Evolutionary conservation across 2,888 invertebrate species (phyloP).

Genomic region (Neoascia interrupta): DNA sequence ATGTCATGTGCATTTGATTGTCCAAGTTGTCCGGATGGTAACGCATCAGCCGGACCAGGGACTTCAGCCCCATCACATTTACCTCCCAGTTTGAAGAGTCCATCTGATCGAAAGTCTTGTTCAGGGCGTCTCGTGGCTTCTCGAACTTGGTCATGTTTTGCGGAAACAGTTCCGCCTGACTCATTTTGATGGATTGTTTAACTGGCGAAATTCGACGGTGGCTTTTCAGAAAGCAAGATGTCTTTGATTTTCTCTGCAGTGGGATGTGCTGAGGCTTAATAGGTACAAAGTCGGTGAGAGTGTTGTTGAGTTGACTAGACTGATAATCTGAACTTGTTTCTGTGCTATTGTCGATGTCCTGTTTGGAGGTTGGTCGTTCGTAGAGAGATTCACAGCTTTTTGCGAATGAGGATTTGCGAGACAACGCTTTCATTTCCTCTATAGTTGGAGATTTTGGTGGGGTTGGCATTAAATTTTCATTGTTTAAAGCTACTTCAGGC

Average conservation of each 20-base stretch:
- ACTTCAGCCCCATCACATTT: slow-evolving; percentile 86
- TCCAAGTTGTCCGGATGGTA: slow-evolving; percentile 84
- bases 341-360: slow-evolving; percentile 73
- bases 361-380: slow-evolving; percentile 71
- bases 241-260: slow-evolving; percentile 77
- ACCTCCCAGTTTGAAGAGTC: slow-evolving; percentile 90
- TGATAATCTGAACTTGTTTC: slow-evolving; percentile 75
- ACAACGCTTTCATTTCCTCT: slow-evolving; percentile 71
- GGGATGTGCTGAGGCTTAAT: slow-evolving; percentile 73
- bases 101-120: slow-evolving; percentile 84
- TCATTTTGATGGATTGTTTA: slow-evolving; percentile 76
- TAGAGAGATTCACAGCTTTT: slow-evolving; percentile 76
- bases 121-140: slow-evolving; percentile 84
- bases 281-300: slow-evolving; percentile 52
- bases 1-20: slow-evolving; percentile 85
- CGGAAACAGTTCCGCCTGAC: slow-evolving; percentile 75
- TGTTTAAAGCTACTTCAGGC: neutral
- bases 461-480: slow-evolving; percentile 1
- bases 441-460: slow-evolving; percentile 71
- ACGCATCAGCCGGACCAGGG: slow-evolving; percentile 85
- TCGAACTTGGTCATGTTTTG: slow-evolving; percentile 81
- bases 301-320: slow-evolving; percentile 71
- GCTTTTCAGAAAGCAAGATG: slow-evolving; percentile 75
- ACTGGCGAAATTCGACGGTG: slow-evolving; percentile 77
- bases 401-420: slow-evolving; percentile 71